Base-by-base conservation (phyloP, 2,113 vertebrate genomes). In the Dicerorhinus sumatrensis region DNA sequence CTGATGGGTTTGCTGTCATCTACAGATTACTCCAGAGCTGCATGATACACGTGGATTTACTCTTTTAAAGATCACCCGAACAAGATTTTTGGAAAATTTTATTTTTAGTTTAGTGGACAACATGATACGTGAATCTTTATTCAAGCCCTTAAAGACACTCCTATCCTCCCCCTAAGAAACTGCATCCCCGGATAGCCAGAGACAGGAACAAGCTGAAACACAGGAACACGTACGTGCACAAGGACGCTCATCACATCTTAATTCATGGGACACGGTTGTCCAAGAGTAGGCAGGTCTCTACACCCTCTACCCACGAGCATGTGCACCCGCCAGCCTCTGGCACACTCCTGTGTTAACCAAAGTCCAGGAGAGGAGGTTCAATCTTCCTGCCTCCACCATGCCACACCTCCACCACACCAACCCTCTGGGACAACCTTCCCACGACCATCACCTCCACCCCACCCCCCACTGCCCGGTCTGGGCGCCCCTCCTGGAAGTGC, bases 361-460 rank as follows among this genome's bases (percentile, higher is more conserved):
- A 14, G 69, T 36, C 33, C n/a, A 36, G 0, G 5, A 4, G 4
- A 33, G 20, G 16, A 63, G 60, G 89, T 23, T 21, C 73, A 3
- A 36, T 25, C 46, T 8, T 36, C 67, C 27, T 20, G 25, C 33
- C 48, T 51, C 27, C 10, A 36, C 7, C n/a, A 54, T 3, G 14
- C 54, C 54, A 17, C 27, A 7, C 23, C 1, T 4, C 51, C 17
- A 29, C 6, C 48, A 33, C 20, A 27, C 54, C 18, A 1, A 2
- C 11, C 10, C 1, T 42, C 84, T 18, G 0, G 27, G 21, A 88
- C 42, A 14, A 8, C 29, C n/a, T 46, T 17, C 21, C 14, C 42
- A 29, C 0, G 7, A 20, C 17, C 42, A 14, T 7, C 20, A 0
- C 39, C n/a, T 69, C 25, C 7, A 2, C 6, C 1, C 0, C 10